Conservation (phyloP, 1,140 invertebrate genomes). For the Apis dorsata region DNA sequence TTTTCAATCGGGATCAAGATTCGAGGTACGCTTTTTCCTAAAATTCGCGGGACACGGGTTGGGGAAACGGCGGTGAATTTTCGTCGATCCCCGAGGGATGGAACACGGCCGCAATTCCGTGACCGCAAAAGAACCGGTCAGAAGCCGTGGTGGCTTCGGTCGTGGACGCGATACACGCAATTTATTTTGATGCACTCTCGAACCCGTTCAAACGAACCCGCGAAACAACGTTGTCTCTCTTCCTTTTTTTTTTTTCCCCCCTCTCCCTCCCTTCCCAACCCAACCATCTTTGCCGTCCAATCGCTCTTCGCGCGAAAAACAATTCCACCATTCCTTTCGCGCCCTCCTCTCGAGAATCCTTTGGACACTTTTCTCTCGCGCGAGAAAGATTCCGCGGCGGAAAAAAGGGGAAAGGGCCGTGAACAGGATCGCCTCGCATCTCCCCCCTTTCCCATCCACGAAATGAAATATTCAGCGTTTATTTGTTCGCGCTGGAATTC, state of each 20-base stretch:
- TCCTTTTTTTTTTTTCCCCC: not conserved
- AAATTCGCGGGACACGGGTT: not conserved
- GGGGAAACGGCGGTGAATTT: not conserved
- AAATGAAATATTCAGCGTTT: not conserved
- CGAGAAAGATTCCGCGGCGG: not conserved
- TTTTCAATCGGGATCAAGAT: not conserved
- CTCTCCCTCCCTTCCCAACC: not conserved
- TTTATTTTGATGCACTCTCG: conserved; percentile 41
- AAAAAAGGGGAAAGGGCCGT: not conserved
- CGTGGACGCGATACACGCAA: conserved; percentile 30
- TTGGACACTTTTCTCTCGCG: no score
- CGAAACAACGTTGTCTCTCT: conserved; percentile 6
- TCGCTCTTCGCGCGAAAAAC: not conserved
- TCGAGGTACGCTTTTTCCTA: not conserved
- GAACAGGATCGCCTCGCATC: not conserved
- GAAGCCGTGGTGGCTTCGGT: conserved; percentile 20
- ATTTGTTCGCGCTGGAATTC: not conserved
- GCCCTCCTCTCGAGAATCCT: no score
- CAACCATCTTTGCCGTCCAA: not conserved
- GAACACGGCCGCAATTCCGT: conserved; percentile 16
- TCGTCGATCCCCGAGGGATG: not conserved
- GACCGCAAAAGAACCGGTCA: conserved; percentile 27
- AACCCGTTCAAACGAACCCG: conserved; percentile 36
- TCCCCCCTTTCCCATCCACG: not conserved
- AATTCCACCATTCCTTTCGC: no score